Evolutionary conservation across 2,113 vertebrate species (phyloP), one percentile per base, ranked within the genome.

Genomic region (Heterotis niloticus): DNA sequence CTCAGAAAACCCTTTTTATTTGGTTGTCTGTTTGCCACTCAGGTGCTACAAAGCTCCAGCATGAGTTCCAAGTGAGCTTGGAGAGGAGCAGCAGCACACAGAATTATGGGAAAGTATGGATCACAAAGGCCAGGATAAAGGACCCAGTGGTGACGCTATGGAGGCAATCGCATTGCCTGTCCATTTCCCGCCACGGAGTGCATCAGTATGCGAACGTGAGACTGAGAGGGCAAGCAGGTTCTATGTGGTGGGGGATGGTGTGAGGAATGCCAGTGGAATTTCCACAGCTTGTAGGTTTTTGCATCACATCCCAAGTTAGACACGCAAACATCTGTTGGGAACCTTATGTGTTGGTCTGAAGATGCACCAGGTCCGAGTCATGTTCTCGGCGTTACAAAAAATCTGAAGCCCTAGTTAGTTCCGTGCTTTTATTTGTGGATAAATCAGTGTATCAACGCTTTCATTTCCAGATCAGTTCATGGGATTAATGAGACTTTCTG

Each of bases 211-310:
- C 69, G 52, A 51, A 54, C 54, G 13, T 52, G 51, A 20, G 34
- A 72, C 16, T 20, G 34, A 54, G 34, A 34, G 44, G 20, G 54
- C 69, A 51, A n/a, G 34, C 44, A 72, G n/a, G 69, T 51, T 52
- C 3, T 34, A 54, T 72, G 34, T 52, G 54, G 34, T 72, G 69
- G 44, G 52, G 23, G 51, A 34, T 20, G 16, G 23, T 51, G 11
- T 72, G 24, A n/a, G 69, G 54, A 34, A 72, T 52, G 51, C 69
- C 34, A 16, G 51, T 34, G 69, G 69, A 52, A 71, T 71, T 51
- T 71, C 23, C n/a, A 44, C 34, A 24, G 44, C 18, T 71, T 71
- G 13, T 51, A 23, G 7, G 52, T 51, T 71, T 54, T 52, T 71
- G 52, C 29, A 24, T 52, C 29, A 12, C 18, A 0, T 71, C 69